These are phyloP conservation scores for Nasonia longicornis DNA, from an alignment of 1,140 invertebrate species.

Conservation along the genomic window DNA sequence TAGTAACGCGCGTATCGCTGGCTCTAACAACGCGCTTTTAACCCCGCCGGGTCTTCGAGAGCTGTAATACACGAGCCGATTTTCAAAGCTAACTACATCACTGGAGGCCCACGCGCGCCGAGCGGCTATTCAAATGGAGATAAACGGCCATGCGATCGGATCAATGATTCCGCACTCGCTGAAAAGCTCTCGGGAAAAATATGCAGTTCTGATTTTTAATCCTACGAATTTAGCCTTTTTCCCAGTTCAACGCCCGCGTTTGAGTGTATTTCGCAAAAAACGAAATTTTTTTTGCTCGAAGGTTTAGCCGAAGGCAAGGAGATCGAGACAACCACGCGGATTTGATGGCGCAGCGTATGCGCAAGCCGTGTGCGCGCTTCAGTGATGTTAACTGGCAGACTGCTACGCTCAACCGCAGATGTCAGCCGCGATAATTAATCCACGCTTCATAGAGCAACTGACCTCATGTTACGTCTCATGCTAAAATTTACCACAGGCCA, in stretches of 20 bases:
- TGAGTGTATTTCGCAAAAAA: background rate
- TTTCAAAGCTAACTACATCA: slow-evolving; percentile 6
- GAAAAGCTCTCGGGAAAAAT: background rate
- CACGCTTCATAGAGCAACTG: slow-evolving; percentile 51
- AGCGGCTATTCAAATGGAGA: slow-evolving; percentile 6
- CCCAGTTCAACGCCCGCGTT: background rate
- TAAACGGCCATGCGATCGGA: background rate
- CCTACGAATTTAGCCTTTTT: too few relatives aligned
- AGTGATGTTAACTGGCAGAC: slow-evolving; percentile 55
- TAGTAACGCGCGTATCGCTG: background rate
- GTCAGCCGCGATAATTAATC: slow-evolving; percentile 60
- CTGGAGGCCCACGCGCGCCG: background rate
- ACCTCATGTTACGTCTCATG: slow-evolving; percentile 48
- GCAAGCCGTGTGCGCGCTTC: background rate
- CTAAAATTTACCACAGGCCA: slow-evolving; percentile 59
- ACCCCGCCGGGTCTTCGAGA: background rate
- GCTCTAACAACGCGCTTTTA: too few relatives aligned
- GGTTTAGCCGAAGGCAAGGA: background rate
- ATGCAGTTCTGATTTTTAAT: background rate
- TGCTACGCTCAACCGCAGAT: slow-evolving; percentile 56
- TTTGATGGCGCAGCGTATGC: slow-evolving; percentile 20
- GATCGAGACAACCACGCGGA: background rate
- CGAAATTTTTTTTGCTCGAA: background rate
- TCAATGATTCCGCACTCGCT: background rate
- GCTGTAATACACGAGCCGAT: background rate